Base-by-base conservation (phyloP, 2,113 vertebrate genomes). In the Heterochromis multidens region DNA sequence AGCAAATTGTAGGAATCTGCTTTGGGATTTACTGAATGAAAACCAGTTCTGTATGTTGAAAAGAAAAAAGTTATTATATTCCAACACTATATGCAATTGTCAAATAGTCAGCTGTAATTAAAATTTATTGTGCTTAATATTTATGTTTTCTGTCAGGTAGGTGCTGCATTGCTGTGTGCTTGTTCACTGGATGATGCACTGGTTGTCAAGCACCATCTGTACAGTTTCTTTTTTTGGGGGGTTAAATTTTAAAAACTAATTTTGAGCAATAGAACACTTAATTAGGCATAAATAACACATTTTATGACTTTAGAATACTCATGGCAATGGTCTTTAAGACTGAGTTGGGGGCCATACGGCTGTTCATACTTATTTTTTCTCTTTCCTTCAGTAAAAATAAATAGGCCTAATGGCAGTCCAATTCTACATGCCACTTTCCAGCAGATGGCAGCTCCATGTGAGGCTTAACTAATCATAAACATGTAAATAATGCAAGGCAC, bases 401-500 rank as follows among this genome's bases (percentile, higher is more conserved):
- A 94, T 76, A 76, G 79, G 85, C 83, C 89, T 90, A 92, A 92
- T 89, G 88, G 91, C 88, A 56, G 58, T 86, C 57, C 72, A 84
- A 88, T 91, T 85, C 81, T 87, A 87, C 62, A 88, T 79, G 80
- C 85, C 89, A 84, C 90, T 88, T 86, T 85, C 83, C 82, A 81
- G 86, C 94, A 95, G 93, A 95, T 94, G 94, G 93, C 43, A 7
- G 85, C 92, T 93, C 91, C 83, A 88, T 91, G 91, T 94, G 95
- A 91, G 87, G 89, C 91, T 83, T 85, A 89, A 91, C 91, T 91
- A 93, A 95, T 96, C 91, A 94, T 85, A 92, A 94, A 94, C 90
- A 92, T 87, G 94, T 95, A 94, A 96, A 95, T 95, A 95, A 96
- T 96, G 93, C 94, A 95, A 81, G 83, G 60, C 83, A 81, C 70